Base-by-base conservation (phyloP, 2,797 vertebrate species). In the Enteromius paludinosus region DNA sequence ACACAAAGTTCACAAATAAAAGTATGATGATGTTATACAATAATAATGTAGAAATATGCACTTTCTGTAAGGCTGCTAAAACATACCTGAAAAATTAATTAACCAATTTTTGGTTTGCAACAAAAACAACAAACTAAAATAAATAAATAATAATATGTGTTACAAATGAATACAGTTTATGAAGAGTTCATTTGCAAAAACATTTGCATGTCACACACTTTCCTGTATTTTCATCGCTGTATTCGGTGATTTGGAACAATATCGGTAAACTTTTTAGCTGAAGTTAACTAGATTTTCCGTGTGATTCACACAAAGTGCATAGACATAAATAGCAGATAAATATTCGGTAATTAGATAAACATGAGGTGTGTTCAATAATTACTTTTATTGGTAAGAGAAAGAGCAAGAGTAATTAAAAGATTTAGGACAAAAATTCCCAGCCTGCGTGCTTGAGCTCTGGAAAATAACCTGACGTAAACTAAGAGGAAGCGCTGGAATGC, bases 401-500 rank as follows among this genome's bases (percentile, higher is more conserved):
- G 25, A 28, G 14, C 25, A 1, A 17, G 25, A 28, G 56, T 54
- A 4, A 45, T 52, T 20, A 20, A 25, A 61, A 12, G 56, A 2
- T 61, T 61, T 15, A 61, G 56, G 56, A 28, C 56, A 28, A 14
- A 61, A 14, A 2, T 61, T 28, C 17, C 81, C 17, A 77, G 5
- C 52, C 8, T 9, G 11, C 28, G 38, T 43, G 18, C 45, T 41
- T 59, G 28, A 62, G 10, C 52, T 59, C 54, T 28, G 17, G 73
- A 23, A 56, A 84, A 72, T 47, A 73, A 84, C 64, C 3, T 20
- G 9, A 65, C 12, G 7, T 78, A 3, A 82, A 23, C 28, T 5
- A 28, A 33, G 11, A 62, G 41, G 20, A 64, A 78, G 14, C 30
- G 0, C 2, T 10, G 28, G 79, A 84, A 86, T 84, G 82, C 23